Conservation (phyloP, 2,113 vertebrate species). For the Merops nubicus region DNA sequence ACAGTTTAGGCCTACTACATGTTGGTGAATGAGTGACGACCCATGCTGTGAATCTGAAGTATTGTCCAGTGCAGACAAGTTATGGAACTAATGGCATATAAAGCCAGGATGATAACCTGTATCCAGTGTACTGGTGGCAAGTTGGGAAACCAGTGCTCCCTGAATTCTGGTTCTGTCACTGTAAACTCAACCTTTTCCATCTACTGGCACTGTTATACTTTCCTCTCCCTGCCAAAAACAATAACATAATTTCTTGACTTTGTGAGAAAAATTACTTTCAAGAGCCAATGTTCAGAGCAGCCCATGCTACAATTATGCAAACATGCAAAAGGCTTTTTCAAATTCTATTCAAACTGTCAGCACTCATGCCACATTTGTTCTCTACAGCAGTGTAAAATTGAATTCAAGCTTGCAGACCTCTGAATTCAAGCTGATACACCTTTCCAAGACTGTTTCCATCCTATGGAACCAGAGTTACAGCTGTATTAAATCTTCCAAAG, state of each 20-base stretch:
- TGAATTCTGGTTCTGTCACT: not conserved
- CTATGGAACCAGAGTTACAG: not conserved
- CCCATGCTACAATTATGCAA: rapidly evolving
- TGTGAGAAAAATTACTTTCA: not conserved
- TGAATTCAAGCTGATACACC: not conserved
- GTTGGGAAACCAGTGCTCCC: rapidly evolving
- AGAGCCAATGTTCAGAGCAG: not conserved
- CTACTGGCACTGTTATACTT: not conserved
- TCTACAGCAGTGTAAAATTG: not conserved
- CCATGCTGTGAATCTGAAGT: not conserved
- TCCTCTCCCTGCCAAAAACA: not conserved
- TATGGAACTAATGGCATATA: not conserved
- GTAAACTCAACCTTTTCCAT: not conserved
- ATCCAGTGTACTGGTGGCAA: not conserved
- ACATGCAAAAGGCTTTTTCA: not conserved
- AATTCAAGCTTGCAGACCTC: not conserved
- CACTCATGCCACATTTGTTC: not conserved
- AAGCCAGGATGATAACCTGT: not conserved
- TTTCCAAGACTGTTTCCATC: not conserved
- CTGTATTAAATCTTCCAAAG: not conserved
- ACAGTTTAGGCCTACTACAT: not conserved
- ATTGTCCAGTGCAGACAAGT: not conserved
- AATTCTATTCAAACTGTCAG: not conserved
- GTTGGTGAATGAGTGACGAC: not conserved
- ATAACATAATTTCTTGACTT: not conserved